phyloP scores from a whole-genome alignment of 2,888 invertebrate genomes.

The Andrena praecox region DNA sequence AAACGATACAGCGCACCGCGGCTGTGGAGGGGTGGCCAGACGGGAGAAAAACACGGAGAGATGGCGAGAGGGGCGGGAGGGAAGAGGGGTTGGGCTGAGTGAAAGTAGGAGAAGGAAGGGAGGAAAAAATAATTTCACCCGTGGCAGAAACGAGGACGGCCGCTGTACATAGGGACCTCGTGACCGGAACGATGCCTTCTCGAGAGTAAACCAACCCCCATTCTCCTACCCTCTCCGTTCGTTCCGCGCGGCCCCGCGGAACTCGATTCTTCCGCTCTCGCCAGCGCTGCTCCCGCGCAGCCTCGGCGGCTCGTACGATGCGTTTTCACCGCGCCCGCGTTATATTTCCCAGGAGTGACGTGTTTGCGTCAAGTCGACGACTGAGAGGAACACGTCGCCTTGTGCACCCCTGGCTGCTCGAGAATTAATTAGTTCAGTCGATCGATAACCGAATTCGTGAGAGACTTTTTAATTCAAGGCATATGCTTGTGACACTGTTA shows the following conservation, averaged over 20 bases:
- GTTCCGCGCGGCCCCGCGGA: slow-evolving; percentile 16
- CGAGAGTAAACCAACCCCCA: slow-evolving; percentile 51
- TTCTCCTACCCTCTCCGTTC: slow-evolving; percentile 8
- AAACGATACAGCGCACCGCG: slow-evolving; percentile 39
- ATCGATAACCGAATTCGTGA: not conserved
- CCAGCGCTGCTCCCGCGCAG: slow-evolving; percentile 19
- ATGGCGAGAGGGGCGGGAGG: not conserved
- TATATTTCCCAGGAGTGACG: slow-evolving; percentile 39
- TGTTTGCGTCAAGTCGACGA: slow-evolving; percentile 25
- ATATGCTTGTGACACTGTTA: not conserved
- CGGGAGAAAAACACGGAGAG: not conserved
- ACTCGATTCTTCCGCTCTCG: slow-evolving; percentile 46
- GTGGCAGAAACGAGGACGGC: slow-evolving; percentile 51
- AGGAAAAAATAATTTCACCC: slow-evolving; percentile 52
- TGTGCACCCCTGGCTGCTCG: not conserved
- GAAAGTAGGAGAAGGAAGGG: not conserved
- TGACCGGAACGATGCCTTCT: slow-evolving; percentile 70
- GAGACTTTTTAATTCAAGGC: not conserved
- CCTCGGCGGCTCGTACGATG: slow-evolving; percentile 22
- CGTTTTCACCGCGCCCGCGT: not conserved
- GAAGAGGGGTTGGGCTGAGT: slow-evolving; percentile 1
- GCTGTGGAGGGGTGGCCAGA: not conserved
- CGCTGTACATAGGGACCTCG: slow-evolving; percentile 53
- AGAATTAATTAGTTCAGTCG: not conserved
- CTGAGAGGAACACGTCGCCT: not conserved